phyloP scores from a whole-genome alignment of 2,888 invertebrate genomes.

The Ligdia adustata region DNA sequence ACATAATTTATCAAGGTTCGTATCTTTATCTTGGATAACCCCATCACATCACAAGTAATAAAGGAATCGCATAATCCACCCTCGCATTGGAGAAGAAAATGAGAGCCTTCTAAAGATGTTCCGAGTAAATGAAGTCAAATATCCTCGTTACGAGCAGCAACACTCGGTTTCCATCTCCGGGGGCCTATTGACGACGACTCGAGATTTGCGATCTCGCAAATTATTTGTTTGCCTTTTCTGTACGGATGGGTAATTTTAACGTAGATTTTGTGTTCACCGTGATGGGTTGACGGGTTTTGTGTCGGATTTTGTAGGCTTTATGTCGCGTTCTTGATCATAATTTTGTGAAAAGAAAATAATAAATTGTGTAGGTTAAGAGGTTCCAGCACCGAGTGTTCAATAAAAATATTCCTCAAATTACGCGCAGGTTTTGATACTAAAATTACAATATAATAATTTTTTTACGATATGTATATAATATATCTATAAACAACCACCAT shows the following conservation, averaged over 20 bases:
- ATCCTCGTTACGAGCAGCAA: slow-evolving; percentile 32
- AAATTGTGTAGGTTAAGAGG: too few species aligned
- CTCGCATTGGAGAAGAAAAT: slow-evolving; percentile 27
- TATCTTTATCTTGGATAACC: slow-evolving; percentile 26
- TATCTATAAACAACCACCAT: too few species aligned
- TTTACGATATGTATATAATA: too few species aligned
- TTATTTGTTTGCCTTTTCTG: slow-evolving; percentile 29
- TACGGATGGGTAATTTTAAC: slow-evolving; percentile 24
- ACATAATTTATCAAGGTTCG: slow-evolving; percentile 28
- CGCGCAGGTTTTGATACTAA: too few species aligned
- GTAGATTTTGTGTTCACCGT: slow-evolving; percentile 16
- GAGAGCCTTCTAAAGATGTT: slow-evolving; percentile 32
- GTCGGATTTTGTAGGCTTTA: slow-evolving; percentile 3
- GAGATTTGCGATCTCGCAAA: slow-evolving; percentile 28
- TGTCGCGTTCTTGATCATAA: slow-evolving; percentile 5
- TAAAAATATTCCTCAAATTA: too few species aligned
- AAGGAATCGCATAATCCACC: slow-evolving; percentile 27
- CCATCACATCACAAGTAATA: slow-evolving; percentile 29
- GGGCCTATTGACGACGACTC: slow-evolving; percentile 28
- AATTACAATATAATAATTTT: too few species aligned
- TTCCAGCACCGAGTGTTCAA: too few species aligned
- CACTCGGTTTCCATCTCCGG: slow-evolving; percentile 31
- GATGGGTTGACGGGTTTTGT: slow-evolving; percentile 4
- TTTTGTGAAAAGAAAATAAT: too few species aligned
- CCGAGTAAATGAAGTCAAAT: slow-evolving; percentile 35